A percentile compares a stretch with the other conserved stretches of the same genome.
Evolutionary conservation across 2,113 vertebrate genomes (phyloP).

Genomic region (Silurus asotus): DNA sequence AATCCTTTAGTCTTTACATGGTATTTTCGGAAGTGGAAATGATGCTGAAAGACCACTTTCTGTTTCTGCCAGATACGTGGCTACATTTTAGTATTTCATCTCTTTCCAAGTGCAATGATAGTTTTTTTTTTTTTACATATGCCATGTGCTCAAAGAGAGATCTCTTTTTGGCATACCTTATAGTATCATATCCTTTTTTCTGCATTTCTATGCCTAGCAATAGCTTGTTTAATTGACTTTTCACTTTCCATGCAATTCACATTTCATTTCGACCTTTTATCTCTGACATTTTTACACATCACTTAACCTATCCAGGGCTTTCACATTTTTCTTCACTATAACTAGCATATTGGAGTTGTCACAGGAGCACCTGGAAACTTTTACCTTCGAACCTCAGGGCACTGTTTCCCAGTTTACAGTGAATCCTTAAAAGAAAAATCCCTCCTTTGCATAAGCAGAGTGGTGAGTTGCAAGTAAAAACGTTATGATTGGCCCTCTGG

Average conservation of each 20-base stretch:
- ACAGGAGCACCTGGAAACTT: slow-evolving; percentile 1
- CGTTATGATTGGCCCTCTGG: slow-evolving; percentile 30
- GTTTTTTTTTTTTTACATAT: slow-evolving; percentile 2
- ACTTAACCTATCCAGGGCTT: background rate
- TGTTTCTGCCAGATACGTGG: slow-evolving; percentile 33
- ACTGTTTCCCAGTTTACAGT: slow-evolving; percentile 6
- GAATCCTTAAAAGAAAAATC: background rate
- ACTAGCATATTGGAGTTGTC: slow-evolving; percentile 4
- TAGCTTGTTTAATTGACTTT: background rate
- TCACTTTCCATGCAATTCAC: background rate
- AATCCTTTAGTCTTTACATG: slow-evolving; percentile 28
- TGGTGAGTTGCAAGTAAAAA: slow-evolving; percentile 30
- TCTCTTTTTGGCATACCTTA: background rate
- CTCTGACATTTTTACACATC: background rate
- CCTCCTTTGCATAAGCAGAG: background rate
- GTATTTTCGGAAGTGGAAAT: slow-evolving; percentile 14
- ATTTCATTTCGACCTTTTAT: background rate
- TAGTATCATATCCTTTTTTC: background rate
- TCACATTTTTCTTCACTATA: slow-evolving; percentile 17
- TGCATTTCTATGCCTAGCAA: background rate
- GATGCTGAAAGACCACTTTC: slow-evolving; percentile 29
- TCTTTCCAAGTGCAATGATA: slow-evolving; percentile 11
- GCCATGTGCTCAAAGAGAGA: background rate
- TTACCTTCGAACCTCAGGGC: background rate
- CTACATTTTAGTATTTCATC: slow-evolving; percentile 15